These are phyloP conservation scores for Leptodactylus fallax DNA, from an alignment of 2,797 vertebrate genomes.

Conservation along the genomic window DNA sequence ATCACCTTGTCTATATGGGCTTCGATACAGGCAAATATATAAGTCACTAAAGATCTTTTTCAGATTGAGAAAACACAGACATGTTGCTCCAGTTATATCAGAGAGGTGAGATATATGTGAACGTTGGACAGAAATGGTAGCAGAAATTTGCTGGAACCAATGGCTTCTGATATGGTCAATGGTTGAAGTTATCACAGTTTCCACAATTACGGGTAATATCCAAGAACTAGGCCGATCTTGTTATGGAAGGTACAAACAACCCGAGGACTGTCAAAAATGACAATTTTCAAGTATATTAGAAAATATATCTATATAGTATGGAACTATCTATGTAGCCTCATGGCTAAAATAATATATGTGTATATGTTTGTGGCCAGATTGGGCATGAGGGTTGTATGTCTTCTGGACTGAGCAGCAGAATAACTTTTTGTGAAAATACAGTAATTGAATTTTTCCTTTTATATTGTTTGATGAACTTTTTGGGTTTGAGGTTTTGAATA, in stretches of 20 bases:
- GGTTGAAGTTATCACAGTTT: neutral
- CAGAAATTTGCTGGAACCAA: neutral
- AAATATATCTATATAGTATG: neutral
- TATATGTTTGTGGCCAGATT: neutral
- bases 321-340: neutral
- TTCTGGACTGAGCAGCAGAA: neutral
- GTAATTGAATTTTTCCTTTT: neutral
- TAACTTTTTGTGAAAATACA: neutral
- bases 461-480: neutral
- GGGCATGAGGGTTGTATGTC: neutral
- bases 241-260: neutral
- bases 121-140: neutral
- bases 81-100: conserved; percentile 66
- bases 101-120: neutral
- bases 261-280: neutral
- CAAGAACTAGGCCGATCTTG: neutral
- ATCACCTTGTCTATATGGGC: conserved; percentile 80
- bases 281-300: neutral
- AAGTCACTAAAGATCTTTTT: conserved; percentile 74
- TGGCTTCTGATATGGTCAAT: neutral
- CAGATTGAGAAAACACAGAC: conserved; percentile 67
- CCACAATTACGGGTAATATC: neutral
- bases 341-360: neutral
- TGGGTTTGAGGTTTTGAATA: neutral
- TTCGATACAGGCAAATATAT: conserved; percentile 80